phyloP scores from a whole-genome alignment of 2,797 vertebrate species.

The Phataginus tetradactyla region DNA sequence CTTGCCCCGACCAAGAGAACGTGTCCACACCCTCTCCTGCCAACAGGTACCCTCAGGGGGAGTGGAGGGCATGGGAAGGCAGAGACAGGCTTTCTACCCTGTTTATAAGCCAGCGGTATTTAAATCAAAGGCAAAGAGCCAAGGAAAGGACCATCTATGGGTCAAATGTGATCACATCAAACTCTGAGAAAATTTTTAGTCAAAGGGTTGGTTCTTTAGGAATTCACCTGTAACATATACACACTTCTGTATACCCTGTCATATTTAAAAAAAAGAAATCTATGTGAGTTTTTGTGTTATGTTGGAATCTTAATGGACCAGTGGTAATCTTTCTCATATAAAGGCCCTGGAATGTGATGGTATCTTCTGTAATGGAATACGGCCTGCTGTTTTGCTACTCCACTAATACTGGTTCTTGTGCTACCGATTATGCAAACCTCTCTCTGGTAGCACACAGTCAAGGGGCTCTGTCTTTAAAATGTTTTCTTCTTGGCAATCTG shows the following conservation, averaged over 20 bases:
- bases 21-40: not conserved
- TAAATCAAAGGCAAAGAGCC: not conserved
- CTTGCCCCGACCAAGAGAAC: not conserved
- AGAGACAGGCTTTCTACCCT: not conserved
- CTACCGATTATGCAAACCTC: accelerated
- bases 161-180: not conserved
- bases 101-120: not conserved
- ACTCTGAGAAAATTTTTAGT: not conserved
- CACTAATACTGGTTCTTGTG: not conserved
- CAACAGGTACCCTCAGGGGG: not conserved
- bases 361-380: not conserved
- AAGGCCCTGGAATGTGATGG: not conserved
- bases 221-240: not conserved
- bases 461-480: not conserved
- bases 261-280: not conserved
- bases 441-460: not conserved
- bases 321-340: not conserved
- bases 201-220: not conserved
- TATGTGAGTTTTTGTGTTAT: not conserved
- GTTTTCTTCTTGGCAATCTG: not conserved
- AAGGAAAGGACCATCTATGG: not conserved
- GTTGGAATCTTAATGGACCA: not conserved
- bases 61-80: not conserved
- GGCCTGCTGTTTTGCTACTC: not conserved
- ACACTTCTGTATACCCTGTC: not conserved